phyloP scores from a whole-genome alignment of 1,140 invertebrate species.

The Trialeurodes vaporariorum region DNA sequence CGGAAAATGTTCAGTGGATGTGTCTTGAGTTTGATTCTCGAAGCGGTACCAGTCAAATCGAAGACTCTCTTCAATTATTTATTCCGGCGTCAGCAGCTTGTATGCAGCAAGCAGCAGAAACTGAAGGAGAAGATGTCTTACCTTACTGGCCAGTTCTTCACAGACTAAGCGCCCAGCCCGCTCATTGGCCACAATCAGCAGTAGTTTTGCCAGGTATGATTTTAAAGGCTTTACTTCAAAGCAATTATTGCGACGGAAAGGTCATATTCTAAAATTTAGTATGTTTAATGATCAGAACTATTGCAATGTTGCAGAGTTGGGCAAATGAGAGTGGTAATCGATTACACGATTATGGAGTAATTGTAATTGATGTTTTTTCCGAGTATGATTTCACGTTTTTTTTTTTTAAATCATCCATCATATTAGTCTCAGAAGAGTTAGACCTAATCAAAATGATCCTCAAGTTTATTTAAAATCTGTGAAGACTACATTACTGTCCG shows the following conservation, averaged over 20 bases:
- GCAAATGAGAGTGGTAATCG: no score
- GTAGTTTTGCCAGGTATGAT: constrained; percentile 68
- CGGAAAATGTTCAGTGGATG: constrained; percentile 78
- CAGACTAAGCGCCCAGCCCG: constrained; percentile 51
- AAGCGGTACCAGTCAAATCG: constrained; percentile 84
- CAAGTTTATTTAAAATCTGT: no score
- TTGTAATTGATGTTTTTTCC: no score
- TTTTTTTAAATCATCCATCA: no score
- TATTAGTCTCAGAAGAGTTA: no score
- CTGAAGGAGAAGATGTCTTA: constrained; percentile 2
- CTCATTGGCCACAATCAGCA: constrained; percentile 77
- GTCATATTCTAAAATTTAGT: no score
- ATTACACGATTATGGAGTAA: no score
- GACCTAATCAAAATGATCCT: no score
- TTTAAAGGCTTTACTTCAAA: background rate
- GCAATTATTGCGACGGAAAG: background rate
- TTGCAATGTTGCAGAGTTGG: no score
- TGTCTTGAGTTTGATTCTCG: constrained; percentile 85
- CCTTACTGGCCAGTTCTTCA: constrained; percentile 59
- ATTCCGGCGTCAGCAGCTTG: background rate
- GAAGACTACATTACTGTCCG: no score
- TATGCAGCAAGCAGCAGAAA: background rate
- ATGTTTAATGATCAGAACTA: no score
- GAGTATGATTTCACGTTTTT: no score
- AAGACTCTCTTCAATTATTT: constrained; percentile 57